Base-by-base conservation (phyloP, 2,113 vertebrate species). In the Mystacornis crossleyi region DNA sequence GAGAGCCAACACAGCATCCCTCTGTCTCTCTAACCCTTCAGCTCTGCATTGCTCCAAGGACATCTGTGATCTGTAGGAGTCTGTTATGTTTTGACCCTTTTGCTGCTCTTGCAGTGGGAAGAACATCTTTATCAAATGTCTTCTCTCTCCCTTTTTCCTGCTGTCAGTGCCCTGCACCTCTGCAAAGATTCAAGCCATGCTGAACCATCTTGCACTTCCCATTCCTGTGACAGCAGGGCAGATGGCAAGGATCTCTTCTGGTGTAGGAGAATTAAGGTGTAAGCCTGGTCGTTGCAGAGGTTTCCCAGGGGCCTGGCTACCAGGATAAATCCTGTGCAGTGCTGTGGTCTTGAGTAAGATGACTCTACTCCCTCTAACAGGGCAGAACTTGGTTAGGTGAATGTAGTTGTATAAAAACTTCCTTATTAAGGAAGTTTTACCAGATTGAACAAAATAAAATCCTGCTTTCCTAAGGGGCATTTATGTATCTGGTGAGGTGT, bases 371-470 rank as follows among this genome's bases (percentile, higher is more conserved):
- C 43, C 17, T 88, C 24, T 77, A 28, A 23, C 12, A 47, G 7
- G 50, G 33, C 70, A 86, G 43, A 83, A 57, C 33, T 74, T 78
- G 36, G 12, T 48, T 55, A 38, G 47, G n/a, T 74, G 55, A 55
- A 43, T 19, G 17, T 9, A 58, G 43, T 17, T 90, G 14, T 55
- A 7, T 40, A 60, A 13, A 62, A 86, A n/a, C 34, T 82, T 81
- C 64, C 78, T 87, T 73, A 90, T 85, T 86, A 73, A 92, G 96
- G 67, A n/a, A n/a, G n/a, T n/a, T n/a, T n/a, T n/a, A n/a, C n/a
- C n/a, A n/a, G n/a, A 14, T 64, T 60, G 40, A 86, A 5, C 38
- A 53, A 91, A 92, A 83, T 85, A 29, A 8, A 70, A 81, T 82
- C 54, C 29, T 82, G 18, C 26, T 77, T 71, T 94, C 82, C 71